Evolutionary conservation across 2,888 invertebrate species (phyloP).

Genomic region (Siphlonurus alternatus): DNA sequence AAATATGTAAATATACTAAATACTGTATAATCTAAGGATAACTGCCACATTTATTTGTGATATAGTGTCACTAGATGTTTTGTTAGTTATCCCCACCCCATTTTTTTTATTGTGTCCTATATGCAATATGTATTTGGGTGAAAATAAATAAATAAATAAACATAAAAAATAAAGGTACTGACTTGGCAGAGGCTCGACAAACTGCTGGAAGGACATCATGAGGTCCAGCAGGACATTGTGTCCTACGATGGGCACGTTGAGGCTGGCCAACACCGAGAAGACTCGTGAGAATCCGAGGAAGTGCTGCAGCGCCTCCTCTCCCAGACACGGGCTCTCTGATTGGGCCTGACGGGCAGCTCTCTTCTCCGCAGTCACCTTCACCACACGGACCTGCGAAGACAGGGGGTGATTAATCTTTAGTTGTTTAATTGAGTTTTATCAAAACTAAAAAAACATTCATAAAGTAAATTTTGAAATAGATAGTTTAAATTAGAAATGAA

Average conservation of each 20-base stretch:
- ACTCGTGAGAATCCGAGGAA: constrained; percentile 49
- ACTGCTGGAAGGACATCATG: constrained; percentile 51
- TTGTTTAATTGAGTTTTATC: no score
- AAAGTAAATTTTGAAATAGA: no score
- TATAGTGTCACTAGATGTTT: no score
- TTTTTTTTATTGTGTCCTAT: no score
- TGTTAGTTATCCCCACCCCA: no score
- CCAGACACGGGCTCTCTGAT: no score
- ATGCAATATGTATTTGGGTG: no score
- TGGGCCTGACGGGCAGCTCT: no score
- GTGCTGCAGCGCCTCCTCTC: constrained; percentile 22
- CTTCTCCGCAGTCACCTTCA: constrained; percentile 22
- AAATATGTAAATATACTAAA: no score
- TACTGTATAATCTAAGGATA: background rate
- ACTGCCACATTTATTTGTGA: background rate
- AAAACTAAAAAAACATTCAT: no score
- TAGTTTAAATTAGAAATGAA: no score
- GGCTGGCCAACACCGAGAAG: constrained; percentile 37
- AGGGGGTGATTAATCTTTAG: background rate
- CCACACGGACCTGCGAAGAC: constrained; percentile 22
- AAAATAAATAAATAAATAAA: background rate
- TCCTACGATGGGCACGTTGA: constrained; percentile 53
- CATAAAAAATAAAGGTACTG: constrained; percentile 3
- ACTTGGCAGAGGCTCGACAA: constrained; percentile 49
- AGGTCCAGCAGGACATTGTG: constrained; percentile 59